Evolutionary conservation across 2,797 vertebrate species (phyloP), one percentile per base, ranked within the genome.

Genomic region (Rhynchotus rufescens): DNA sequence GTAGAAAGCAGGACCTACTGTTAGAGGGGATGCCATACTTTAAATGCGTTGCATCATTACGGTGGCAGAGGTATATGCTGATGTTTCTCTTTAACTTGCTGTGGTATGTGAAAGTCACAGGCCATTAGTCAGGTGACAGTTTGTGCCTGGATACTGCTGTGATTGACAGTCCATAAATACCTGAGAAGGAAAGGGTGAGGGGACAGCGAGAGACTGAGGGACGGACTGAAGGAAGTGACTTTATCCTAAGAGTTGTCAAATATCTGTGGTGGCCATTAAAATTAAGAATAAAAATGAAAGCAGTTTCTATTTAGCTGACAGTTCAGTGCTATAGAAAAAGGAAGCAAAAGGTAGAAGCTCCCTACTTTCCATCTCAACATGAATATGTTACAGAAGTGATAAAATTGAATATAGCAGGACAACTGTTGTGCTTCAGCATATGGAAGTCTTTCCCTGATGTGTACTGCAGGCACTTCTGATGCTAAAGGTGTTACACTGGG

Each of bases 121-220:
- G n/a, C 67, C 87, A 71, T 88, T 89, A 92, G 56, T 47, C 82
- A 76, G 83, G 64, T 86, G 89, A 67, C 67, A 65, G 52, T 30
- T 54, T 11, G 32, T 16, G 77, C 82, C 67, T 51, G 42, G 80
- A 64, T 77, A 74, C 23, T 40, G 72, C 64, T 54, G 52, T 91
- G 93, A 94, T 65, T 66, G 84, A 89, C 93, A 65, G 20, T 56
- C 12, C 54, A 68, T 86, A 93, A 94, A 86, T 61, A 91, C 47
- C 44, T 78, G 59, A 73, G 38, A 47, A 42, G 28, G 47, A 72
- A 28, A 25, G 10, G 22, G 12, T 15, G 10, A 13, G 21, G 12
- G 34, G 21, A 22, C 14, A 4, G 32, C 2, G 19, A 13, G 25
- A 21, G 36, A 30, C 9, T 10, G 45, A 78, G 25, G 36, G 10